Percentiles rank a stretch among this genome's conserved stretches.
phyloP scores from a whole-genome alignment of 2,888 invertebrate species.

The Hirtodrosophila trivittata region DNA sequence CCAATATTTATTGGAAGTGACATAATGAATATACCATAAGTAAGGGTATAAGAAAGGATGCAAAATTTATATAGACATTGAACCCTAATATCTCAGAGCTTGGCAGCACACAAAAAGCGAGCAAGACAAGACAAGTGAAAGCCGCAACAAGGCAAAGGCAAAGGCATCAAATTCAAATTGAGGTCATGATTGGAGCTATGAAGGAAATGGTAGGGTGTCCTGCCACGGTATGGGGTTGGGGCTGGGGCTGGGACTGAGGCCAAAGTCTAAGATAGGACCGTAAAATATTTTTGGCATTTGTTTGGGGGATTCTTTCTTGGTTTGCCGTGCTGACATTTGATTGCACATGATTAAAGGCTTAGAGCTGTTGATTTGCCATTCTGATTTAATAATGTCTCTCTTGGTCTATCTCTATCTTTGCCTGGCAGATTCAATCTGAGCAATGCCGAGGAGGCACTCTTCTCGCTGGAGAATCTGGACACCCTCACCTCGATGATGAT shows the following conservation, averaged over 20 bases:
- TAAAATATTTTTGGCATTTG: constrained; percentile 47
- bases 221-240: no score
- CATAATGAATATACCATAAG: neutral
- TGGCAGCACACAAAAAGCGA: constrained; percentile 19
- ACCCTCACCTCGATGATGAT: constrained; percentile 91
- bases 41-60: constrained; percentile 27
- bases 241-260: neutral
- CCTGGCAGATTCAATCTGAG: constrained; percentile 82
- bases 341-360: constrained; percentile 74
- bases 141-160: constrained; percentile 67
- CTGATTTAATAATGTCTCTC: constrained; percentile 50
- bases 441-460: constrained; percentile 83
- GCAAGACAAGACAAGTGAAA: constrained; percentile 52
- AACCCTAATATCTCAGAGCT: constrained; percentile 74
- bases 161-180: constrained; percentile 81
- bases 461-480: constrained; percentile 85
- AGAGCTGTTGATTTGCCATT: constrained; percentile 63
- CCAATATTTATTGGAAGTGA: neutral
- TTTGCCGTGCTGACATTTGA: constrained; percentile 49
- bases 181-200: constrained; percentile 78
- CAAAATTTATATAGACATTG: constrained; percentile 62
- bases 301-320: constrained; percentile 14
- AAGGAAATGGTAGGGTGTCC: constrained; percentile 5
- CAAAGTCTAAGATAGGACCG: constrained; percentile 31
- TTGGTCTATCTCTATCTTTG: constrained; percentile 2